Conservation (phyloP, 2,797 vertebrate species). For the Sebastes taczanowskii region DNA sequence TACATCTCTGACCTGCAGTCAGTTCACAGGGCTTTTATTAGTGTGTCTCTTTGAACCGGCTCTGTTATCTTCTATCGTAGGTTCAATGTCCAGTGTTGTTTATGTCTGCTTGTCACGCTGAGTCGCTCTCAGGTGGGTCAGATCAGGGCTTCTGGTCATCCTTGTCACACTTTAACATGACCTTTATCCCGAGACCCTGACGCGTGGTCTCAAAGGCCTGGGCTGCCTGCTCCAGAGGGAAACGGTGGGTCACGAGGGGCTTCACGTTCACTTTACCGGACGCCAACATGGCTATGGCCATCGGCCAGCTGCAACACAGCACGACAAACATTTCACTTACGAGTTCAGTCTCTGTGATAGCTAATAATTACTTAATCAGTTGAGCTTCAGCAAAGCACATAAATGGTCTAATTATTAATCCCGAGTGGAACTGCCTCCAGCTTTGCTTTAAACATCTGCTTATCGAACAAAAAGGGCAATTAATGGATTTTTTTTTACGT, state of each 20-base stretch:
- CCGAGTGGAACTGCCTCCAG: neutral
- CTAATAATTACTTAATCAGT: neutral
- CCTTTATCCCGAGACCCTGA: constrained; percentile 91
- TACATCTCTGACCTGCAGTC: neutral
- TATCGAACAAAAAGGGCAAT: neutral
- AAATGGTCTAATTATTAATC: neutral
- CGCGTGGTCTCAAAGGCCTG: constrained; percentile 92
- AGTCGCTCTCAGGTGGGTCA: neutral
- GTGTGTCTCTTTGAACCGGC: constrained; percentile 1
- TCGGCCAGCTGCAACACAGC: constrained; percentile 89
- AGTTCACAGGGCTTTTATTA: neutral
- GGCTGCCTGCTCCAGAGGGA: constrained; percentile 91
- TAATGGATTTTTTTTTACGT: constrained; percentile 87
- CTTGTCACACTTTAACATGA: constrained; percentile 97
- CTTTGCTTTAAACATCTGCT: neutral
- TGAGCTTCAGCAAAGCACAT: neutral
- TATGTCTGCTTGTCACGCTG: neutral
- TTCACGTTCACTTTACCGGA: constrained; percentile 91
- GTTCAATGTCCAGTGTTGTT: constrained; percentile 47
- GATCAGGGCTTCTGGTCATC: constrained; percentile 87
- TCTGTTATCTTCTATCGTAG: constrained; percentile 28
- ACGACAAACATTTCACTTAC: neutral
- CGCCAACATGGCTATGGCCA: constrained; percentile 92
- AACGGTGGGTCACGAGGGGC: constrained; percentile 94
- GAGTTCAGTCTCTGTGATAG: neutral